Conservation (phyloP, 2,888 invertebrate genomes). For the Fragum fragum region DNA sequence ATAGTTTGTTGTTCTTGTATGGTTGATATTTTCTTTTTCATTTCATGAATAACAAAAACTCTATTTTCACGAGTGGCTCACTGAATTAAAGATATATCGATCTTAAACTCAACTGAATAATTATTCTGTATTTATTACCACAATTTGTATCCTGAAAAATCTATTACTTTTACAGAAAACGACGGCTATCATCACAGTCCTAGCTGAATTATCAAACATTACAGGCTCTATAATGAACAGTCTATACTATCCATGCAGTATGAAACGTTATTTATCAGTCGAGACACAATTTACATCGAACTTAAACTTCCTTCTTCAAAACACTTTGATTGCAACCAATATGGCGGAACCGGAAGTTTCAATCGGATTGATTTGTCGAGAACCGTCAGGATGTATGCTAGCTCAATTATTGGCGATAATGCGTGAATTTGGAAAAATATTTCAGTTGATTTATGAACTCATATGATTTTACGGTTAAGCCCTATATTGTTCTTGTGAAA, state of each 20-base stretch:
- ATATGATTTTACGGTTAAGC: background rate
- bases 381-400: background rate
- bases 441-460: background rate
- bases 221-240: background rate
- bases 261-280: background rate
- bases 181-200: too few species aligned
- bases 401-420: background rate
- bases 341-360: constrained; percentile 22
- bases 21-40: too few species aligned
- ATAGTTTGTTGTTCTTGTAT: too few species aligned
- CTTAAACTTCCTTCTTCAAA: background rate
- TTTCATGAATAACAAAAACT: too few species aligned
- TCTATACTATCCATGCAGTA: background rate
- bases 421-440: background rate
- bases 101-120: too few species aligned
- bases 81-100: too few species aligned
- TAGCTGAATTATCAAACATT: background rate
- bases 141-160: too few species aligned
- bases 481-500: too few species aligned
- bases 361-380: constrained; percentile 18
- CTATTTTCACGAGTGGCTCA: too few species aligned
- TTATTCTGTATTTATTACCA: too few species aligned
- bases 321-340: background rate
- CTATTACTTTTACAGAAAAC: background rate
- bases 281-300: background rate